These are phyloP conservation scores for Callinectes sapidus DNA, from an alignment of 2,888 invertebrate genomes.

Conservation along the genomic window DNA sequence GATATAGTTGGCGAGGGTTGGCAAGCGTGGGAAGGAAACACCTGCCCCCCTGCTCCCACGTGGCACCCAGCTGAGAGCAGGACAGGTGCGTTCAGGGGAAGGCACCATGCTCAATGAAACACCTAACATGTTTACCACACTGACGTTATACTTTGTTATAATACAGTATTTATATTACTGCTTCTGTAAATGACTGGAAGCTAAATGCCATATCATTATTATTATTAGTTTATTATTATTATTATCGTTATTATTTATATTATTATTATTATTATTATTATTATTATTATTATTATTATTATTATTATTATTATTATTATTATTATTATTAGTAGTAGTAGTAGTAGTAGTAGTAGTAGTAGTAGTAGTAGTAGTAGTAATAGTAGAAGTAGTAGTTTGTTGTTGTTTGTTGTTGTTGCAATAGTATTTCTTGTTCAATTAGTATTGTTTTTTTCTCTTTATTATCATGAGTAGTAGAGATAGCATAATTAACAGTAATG, in stretches of 20 bases:
- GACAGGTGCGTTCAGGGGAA: not conserved
- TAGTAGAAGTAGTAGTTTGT: not conserved
- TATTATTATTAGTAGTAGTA: not conserved
- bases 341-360: constrained; percentile 1
- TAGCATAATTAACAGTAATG: not conserved
- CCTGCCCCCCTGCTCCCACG: not conserved
- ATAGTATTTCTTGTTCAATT: not conserved
- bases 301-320: not conserved
- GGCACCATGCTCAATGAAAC: not conserved
- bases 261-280: not conserved
- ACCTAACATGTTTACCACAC: not conserved
- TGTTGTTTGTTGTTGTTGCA: not conserved
- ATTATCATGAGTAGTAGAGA: not conserved
- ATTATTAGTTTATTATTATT: not conserved
- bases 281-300: not conserved
- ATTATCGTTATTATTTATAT: too few species aligned
- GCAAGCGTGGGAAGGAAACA: not conserved
- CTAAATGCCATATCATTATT: not conserved
- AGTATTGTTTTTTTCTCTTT: too few species aligned
- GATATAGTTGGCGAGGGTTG: not conserved
- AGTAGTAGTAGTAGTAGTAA: not conserved
- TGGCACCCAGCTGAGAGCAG: not conserved
- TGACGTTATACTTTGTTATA: not conserved
- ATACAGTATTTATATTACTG: not conserved
- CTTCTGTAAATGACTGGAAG: not conserved